Conservation (phyloP, 2,113 vertebrate genomes). For the Dasyprocta punctata region DNA sequence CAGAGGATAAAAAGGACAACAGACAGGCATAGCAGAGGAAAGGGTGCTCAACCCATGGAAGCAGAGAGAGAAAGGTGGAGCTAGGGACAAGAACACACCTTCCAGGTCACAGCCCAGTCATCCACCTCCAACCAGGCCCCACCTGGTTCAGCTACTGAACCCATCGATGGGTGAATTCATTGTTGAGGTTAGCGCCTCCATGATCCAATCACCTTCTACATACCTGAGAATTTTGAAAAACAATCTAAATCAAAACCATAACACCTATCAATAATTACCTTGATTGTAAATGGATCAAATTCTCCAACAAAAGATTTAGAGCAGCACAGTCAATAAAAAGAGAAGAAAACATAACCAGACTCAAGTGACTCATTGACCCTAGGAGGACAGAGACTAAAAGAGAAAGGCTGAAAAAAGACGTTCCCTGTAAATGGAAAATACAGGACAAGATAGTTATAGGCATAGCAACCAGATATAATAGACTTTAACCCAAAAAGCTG, state of each 20-base stretch:
- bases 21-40: background rate
- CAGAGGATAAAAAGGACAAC: background rate
- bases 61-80: background rate
- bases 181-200: background rate
- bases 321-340: background rate
- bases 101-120: background rate
- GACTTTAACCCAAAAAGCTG: background rate
- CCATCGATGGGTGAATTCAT: background rate
- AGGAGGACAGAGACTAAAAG: background rate
- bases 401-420: background rate
- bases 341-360: background rate
- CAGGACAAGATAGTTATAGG: background rate
- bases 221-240: background rate
- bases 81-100: background rate
- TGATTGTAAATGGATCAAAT: background rate
- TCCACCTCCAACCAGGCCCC: background rate
- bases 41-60: background rate
- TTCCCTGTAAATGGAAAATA: background rate
- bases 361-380: background rate
- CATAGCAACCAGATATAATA: background rate
- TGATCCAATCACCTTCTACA: background rate
- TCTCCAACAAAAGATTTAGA: background rate
- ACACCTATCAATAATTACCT: background rate
- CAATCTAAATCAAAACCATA: background rate
- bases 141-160: background rate